Evolutionary conservation across 2,888 invertebrate species (phyloP).

Genomic region (Troides oblongomaculatus): DNA sequence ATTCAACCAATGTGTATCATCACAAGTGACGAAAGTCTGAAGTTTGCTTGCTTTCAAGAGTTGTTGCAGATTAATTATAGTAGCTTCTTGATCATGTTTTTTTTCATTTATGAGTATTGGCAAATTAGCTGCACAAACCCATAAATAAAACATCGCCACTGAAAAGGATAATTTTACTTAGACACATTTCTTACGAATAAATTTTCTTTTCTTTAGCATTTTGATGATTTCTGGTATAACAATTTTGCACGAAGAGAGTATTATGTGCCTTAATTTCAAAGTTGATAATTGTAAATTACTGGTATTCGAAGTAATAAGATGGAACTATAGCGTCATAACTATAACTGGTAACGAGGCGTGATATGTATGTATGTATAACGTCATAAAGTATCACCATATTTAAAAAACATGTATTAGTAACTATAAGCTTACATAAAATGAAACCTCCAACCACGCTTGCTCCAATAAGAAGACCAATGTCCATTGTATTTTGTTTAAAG

Average conservation of each 20-base stretch:
- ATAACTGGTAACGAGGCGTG: too few relatives aligned
- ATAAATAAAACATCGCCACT: slow-evolving; percentile 73
- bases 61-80: slow-evolving; percentile 55
- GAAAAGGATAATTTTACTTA: slow-evolving; percentile 35
- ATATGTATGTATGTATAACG: too few relatives aligned
- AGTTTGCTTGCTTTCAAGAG: slow-evolving; percentile 48
- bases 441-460: slow-evolving; percentile 69
- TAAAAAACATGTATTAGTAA: not conserved
- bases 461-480: slow-evolving; percentile 69
- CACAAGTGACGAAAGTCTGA: slow-evolving; percentile 22
- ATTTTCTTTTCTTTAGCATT: not conserved
- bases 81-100: slow-evolving; percentile 60
- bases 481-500: slow-evolving; percentile 71
- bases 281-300: too few relatives aligned
- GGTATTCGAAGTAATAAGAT: too few relatives aligned
- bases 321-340: too few relatives aligned
- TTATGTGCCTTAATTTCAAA: too few relatives aligned
- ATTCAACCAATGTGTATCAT: slow-evolving; percentile 1
- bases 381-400: too few relatives aligned
- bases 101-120: slow-evolving; percentile 68
- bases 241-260: not conserved
- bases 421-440: slow-evolving; percentile 56
- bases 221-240: not conserved
- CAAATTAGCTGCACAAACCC: slow-evolving; percentile 67
- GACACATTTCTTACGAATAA: not conserved